Percentiles rank a stretch among this genome's conserved stretches.
These are phyloP conservation scores for Bambusicola thoracicus DNA, from an alignment of 2,113 vertebrate genomes.

Conservation along the genomic window DNA sequence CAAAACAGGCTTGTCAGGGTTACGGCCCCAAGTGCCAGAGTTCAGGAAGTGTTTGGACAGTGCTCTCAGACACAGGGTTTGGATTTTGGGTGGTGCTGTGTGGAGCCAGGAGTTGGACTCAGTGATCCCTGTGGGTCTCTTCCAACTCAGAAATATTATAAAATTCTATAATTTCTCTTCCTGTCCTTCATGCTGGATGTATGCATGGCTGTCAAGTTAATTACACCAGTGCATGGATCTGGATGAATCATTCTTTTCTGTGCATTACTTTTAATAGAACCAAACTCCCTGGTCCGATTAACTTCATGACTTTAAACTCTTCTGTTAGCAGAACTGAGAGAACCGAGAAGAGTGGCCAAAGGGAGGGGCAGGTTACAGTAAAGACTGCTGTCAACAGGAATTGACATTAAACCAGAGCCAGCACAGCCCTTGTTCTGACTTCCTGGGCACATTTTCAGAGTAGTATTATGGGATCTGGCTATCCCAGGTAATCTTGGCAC, in stretches of 20 bases:
- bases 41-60: not conserved
- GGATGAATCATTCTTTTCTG: not conserved
- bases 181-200: not conserved
- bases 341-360: not conserved
- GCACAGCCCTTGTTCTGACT: not conserved
- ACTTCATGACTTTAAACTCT: not conserved
- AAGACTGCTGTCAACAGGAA: not conserved
- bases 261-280: not conserved
- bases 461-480: not conserved
- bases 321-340: not conserved
- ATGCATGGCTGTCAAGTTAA: not conserved
- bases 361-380: constrained; percentile 11
- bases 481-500: not conserved
- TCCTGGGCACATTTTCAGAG: not conserved
- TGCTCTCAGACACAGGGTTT: not conserved
- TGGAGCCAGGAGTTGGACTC: not conserved
- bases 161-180: not conserved
- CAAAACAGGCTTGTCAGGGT: not conserved
- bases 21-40: not conserved
- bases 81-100: not conserved
- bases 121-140: not conserved
- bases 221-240: not conserved
- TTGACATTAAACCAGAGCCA: not conserved
- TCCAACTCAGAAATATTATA: not conserved
- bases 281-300: not conserved